These are phyloP conservation scores for Drosophila borealis DNA, from an alignment of 2,888 invertebrate genomes.

Conservation along the genomic window DNA sequence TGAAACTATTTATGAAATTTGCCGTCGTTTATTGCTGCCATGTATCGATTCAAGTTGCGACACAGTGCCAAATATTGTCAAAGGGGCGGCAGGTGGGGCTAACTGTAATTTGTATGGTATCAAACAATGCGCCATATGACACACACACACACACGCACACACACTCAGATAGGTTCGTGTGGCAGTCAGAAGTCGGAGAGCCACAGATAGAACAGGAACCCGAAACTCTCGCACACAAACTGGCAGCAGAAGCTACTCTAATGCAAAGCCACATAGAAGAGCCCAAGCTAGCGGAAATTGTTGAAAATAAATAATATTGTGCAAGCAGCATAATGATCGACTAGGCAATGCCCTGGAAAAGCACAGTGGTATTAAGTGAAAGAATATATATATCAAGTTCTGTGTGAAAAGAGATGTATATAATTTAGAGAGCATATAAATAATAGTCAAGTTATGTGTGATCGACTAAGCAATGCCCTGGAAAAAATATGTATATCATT, in stretches of 20 bases:
- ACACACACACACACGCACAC: constrained; percentile 9
- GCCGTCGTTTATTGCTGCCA: constrained; percentile 42
- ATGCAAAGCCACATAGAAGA: constrained; percentile 61
- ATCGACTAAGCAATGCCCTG: constrained; percentile 3
- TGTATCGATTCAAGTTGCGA: constrained; percentile 69
- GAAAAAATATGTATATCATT: background rate
- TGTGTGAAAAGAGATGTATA: too few relatives aligned
- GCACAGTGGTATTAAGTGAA: too few relatives aligned
- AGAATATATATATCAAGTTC: too few relatives aligned
- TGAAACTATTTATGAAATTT: constrained; percentile 62
- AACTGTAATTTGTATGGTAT: constrained; percentile 58
- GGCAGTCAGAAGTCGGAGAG: constrained; percentile 27
- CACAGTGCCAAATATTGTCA: constrained; percentile 67
- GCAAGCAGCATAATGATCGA: constrained; percentile 4
- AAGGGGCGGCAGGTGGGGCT: background rate
- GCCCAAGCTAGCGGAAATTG: constrained; percentile 56
- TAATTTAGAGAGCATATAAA: too few relatives aligned
- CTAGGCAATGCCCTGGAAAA: constrained; percentile 16
- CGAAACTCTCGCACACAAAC: constrained; percentile 24
- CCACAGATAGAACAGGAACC: constrained; percentile 24
- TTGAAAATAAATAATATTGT: constrained; percentile 56
- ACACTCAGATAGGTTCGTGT: constrained; percentile 43
- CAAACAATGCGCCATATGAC: constrained; percentile 72
- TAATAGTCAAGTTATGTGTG: background rate
- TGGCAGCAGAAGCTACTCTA: constrained; percentile 56